Conservation (phyloP, 2,888 invertebrate genomes). For the Muschampia plurimacula region DNA sequence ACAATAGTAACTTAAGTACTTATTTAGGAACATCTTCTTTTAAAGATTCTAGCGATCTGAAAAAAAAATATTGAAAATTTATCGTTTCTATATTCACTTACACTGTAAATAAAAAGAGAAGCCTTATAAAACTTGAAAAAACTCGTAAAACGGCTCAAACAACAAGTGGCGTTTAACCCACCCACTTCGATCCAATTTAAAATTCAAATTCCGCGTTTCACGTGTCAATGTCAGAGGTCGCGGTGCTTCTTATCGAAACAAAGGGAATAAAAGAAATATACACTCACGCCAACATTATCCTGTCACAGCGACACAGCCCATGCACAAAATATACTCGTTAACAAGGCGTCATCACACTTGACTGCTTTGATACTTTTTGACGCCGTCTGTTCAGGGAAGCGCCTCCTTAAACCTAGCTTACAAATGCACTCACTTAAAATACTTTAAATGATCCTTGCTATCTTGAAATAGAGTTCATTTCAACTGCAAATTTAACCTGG, state of each 20-base stretch:
- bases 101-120: not conserved
- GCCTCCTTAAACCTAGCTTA: constrained; percentile 54
- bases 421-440: constrained; percentile 48
- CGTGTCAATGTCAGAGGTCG: constrained; percentile 41
- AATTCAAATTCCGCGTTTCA: constrained; percentile 47
- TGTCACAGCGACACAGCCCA: constrained; percentile 68
- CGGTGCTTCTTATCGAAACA: constrained; percentile 34
- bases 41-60: too few species aligned
- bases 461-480: constrained; percentile 45
- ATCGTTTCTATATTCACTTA: too few species aligned
- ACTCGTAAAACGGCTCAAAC: not conserved
- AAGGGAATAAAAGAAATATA: constrained; percentile 44
- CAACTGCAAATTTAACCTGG: constrained; percentile 33
- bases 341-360: constrained; percentile 79
- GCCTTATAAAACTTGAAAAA: constrained; percentile 4
- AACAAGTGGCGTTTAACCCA: constrained; percentile 3
- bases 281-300: constrained; percentile 61
- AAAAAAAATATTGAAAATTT: too few species aligned
- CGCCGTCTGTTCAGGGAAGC: constrained; percentile 60
- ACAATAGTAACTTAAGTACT: too few species aligned
- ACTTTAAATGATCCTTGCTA: constrained; percentile 45
- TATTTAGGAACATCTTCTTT: too few species aligned
- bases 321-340: constrained; percentile 65
- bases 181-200: constrained; percentile 30
- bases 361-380: constrained; percentile 75